Evolutionary conservation across 2,113 vertebrate genomes (phyloP).

Genomic region (Amphiprion percula): DNA sequence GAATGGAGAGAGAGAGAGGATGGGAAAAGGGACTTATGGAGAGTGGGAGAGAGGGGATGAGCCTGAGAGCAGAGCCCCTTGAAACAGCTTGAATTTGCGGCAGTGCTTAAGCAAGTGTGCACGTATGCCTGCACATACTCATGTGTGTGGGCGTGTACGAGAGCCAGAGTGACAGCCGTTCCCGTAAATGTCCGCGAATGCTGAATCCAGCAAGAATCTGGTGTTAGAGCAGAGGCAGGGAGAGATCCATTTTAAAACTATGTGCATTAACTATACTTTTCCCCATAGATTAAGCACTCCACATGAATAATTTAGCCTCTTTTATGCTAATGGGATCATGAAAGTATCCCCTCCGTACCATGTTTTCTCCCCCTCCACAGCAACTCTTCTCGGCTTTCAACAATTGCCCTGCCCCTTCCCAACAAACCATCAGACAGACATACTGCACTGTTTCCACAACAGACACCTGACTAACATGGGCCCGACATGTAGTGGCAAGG

Average conservation of each 20-base stretch:
- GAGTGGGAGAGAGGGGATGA: conserved; percentile 79
- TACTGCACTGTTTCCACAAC: conserved; percentile 84
- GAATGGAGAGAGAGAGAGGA: conserved; percentile 71
- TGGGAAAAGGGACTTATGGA: conserved; percentile 71
- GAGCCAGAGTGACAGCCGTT: conserved; percentile 87
- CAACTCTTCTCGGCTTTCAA: conserved; percentile 97
- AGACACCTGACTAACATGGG: conserved; percentile 63
- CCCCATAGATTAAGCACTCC: conserved; percentile 98
- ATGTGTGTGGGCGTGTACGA: conserved; percentile 33
- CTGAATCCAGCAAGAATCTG: conserved; percentile 98
- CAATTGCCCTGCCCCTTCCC: conserved; percentile 91
- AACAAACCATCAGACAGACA: conserved; percentile 90
- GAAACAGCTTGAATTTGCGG: conserved; percentile 90
- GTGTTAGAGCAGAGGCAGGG: conserved; percentile 93
- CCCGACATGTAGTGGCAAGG: conserved; percentile 54
- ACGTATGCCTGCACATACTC: conserved; percentile 45
- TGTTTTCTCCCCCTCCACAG: conserved; percentile 82
- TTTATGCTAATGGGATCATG: conserved; percentile 99
- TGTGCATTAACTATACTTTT: conserved; percentile 99
- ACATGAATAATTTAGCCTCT: conserved; percentile 99
- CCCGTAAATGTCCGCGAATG: conserved; percentile 95
- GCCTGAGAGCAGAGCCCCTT: conserved; percentile 78
- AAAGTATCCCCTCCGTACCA: conserved; percentile 95
- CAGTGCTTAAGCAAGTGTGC: conserved; percentile 75
- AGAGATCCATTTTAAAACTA: conserved; percentile 99